Conservation (phyloP, 2,797 vertebrate species). For the Limosa lapponica region DNA sequence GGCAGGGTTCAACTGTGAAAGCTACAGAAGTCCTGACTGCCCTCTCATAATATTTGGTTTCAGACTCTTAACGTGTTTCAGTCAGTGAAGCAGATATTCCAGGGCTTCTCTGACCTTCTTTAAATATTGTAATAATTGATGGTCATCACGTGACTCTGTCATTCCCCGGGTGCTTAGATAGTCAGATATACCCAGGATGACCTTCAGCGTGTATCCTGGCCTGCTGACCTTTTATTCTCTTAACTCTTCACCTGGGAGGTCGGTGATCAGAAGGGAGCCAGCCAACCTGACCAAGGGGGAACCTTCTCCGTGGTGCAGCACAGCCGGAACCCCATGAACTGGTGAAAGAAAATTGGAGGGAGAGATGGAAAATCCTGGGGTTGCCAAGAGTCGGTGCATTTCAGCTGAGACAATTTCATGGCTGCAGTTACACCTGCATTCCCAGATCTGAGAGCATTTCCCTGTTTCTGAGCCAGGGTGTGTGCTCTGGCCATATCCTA, state of each 20-base stretch:
- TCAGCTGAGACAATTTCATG: not conserved
- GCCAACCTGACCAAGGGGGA: not conserved
- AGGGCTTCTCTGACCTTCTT: not conserved
- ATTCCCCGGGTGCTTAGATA: not conserved
- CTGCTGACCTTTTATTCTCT: not conserved
- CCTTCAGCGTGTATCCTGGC: not conserved
- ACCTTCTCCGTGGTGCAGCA: not conserved
- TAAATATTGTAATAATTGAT: not conserved
- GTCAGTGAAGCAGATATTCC: not conserved
- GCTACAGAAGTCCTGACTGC: not conserved
- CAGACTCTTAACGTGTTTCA: not conserved
- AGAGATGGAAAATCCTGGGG: not conserved
- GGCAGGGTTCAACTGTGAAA: not conserved
- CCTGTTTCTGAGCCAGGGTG: fast-evolving
- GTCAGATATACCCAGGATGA: not conserved
- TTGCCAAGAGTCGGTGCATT: not conserved
- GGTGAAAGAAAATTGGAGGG: not conserved
- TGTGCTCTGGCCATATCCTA: not conserved
- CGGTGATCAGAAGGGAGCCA: not conserved
- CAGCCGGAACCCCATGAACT: not conserved
- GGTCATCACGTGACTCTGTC: not conserved
- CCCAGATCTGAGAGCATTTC: not conserved
- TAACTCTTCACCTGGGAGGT: not conserved
- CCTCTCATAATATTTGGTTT: not conserved
- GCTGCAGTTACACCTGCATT: not conserved